phyloP scores from a whole-genome alignment of 2,113 vertebrate genomes.

The Pterocles burchelli region DNA sequence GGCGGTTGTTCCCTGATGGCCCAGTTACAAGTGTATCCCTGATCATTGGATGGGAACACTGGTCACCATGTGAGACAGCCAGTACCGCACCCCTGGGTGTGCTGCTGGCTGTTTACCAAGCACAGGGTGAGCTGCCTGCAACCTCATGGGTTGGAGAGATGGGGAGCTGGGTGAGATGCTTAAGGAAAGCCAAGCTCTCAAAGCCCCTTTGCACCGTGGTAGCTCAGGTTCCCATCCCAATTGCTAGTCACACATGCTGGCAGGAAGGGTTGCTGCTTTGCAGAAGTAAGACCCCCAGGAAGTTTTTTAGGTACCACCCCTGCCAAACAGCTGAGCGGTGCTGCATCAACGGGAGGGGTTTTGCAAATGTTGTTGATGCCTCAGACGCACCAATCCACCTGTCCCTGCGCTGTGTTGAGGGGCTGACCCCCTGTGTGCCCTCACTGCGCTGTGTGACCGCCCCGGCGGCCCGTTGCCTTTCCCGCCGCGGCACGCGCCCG shows the following conservation, averaged over 20 bases:
- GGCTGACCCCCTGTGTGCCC: neutral
- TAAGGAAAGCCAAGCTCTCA: neutral
- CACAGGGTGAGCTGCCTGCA: neutral
- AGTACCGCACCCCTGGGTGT: neutral
- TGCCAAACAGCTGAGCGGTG: neutral
- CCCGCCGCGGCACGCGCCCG: neutral
- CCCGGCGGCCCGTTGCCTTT: neutral
- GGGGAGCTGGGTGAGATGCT: neutral
- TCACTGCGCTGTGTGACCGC: rapidly evolving
- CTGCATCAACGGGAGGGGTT: neutral
- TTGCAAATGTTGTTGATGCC: neutral
- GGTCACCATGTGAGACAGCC: rapidly evolving
- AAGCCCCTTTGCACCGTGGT: neutral
- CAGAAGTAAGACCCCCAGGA: neutral
- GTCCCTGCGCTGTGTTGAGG: neutral
- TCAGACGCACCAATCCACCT: rapidly evolving
- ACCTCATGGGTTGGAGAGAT: rapidly evolving
- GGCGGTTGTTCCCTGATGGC: neutral
- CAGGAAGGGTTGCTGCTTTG: neutral
- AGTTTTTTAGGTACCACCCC: neutral
- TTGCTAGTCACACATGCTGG: neutral
- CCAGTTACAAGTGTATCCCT: neutral
- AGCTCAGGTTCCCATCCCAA: neutral
- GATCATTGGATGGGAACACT: rapidly evolving
- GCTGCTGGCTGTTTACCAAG: neutral